Evolutionary conservation across 2,888 invertebrate genomes (phyloP).

Genomic region (Dicycla oo): DNA sequence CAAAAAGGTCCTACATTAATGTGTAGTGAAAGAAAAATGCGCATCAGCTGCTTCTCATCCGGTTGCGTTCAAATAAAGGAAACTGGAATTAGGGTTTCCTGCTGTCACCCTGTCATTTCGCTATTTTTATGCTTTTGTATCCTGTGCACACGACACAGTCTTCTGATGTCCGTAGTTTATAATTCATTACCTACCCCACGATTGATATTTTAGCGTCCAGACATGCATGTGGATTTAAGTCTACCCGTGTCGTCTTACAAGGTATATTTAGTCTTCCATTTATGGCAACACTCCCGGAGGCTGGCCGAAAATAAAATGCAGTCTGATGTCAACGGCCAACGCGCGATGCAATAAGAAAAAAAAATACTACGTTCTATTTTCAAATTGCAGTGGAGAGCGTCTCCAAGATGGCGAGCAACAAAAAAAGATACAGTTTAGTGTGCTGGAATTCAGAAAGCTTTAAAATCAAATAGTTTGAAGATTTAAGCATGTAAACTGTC

Average conservation of each 20-base stretch:
- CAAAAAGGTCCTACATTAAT: slow-evolving; percentile 2
- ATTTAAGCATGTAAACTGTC: slow-evolving; percentile 50
- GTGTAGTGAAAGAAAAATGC: slow-evolving; percentile 27
- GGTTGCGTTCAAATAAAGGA: slow-evolving; percentile 39
- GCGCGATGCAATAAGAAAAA: slow-evolving; percentile 85
- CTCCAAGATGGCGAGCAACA: slow-evolving; percentile 73
- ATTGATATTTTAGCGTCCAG: slow-evolving; percentile 50
- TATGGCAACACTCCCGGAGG: slow-evolving; percentile 84
- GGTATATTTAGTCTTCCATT: slow-evolving; percentile 75
- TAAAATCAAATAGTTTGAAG: slow-evolving; percentile 41
- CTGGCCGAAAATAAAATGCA: slow-evolving; percentile 86
- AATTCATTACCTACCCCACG: slow-evolving; percentile 61
- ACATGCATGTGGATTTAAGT: slow-evolving; percentile 47
- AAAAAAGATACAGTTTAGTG: slow-evolving; percentile 76
- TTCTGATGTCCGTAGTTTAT: slow-evolving; percentile 40
- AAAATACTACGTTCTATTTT: slow-evolving; percentile 82
- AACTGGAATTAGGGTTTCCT: slow-evolving; percentile 59
- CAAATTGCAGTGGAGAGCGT: slow-evolving; percentile 83
- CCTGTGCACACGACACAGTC: slow-evolving; percentile 35
- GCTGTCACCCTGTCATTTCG: slow-evolving; percentile 38
- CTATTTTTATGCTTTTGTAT: slow-evolving; percentile 52
- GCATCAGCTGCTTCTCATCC: slow-evolving; percentile 50
- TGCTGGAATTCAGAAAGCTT: slow-evolving; percentile 57
- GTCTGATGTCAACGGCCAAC: slow-evolving; percentile 85
- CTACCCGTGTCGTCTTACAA: slow-evolving; percentile 70